Conservation (phyloP, 2,888 invertebrate species). For the Limnephilus lunatus region DNA sequence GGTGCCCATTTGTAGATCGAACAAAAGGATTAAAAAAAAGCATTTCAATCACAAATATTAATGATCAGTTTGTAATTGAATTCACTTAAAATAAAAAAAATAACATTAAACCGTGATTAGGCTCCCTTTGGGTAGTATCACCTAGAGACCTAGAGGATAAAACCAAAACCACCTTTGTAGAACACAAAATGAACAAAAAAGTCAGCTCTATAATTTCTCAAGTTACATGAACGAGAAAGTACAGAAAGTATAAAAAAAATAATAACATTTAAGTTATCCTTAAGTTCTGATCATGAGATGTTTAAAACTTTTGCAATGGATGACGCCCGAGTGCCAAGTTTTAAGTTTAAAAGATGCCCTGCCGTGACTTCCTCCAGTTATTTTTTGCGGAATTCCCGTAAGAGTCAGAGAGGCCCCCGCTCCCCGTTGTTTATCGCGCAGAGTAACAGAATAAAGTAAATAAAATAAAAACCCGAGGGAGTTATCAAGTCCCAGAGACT, state of each 20-base stretch:
- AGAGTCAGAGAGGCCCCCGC: conserved; percentile 22
- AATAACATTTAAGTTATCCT: background rate
- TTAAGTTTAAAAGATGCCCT: background rate
- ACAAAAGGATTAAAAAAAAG: no score
- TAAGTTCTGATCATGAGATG: background rate
- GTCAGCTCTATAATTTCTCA: background rate
- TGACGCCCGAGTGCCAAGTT: background rate
- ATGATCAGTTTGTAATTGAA: no score
- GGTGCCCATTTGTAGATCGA: no score
- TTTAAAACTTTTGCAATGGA: background rate
- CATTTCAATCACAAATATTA: no score
- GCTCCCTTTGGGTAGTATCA: no score
- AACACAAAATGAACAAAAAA: background rate
- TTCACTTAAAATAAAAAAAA: no score
- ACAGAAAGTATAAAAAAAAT: background rate
- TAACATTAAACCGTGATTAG: no score
- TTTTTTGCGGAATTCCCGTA: conserved; percentile 24
- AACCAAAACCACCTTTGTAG: no score
- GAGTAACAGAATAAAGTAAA: conserved; percentile 52
- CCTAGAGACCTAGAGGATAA: no score
- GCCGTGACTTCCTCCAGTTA: background rate
- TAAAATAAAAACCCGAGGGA: conserved; percentile 59
- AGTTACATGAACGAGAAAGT: no score
- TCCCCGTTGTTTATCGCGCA: conserved; percentile 40
- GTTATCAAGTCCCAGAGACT: conserved; percentile 64